phyloP scores from a whole-genome alignment of 2,888 invertebrate species.

The Sisyra terminalis region DNA sequence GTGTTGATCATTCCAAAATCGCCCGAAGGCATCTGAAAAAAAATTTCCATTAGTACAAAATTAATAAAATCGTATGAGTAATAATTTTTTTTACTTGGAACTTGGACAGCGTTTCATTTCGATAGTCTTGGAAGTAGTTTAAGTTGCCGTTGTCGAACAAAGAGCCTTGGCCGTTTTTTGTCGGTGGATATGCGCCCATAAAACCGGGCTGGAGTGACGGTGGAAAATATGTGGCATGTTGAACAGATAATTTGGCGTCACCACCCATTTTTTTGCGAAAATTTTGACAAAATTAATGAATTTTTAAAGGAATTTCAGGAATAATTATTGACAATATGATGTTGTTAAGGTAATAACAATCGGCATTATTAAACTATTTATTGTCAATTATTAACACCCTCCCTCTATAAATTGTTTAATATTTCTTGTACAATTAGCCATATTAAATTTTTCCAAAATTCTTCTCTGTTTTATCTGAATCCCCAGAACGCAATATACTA shows the following conservation, averaged over 20 bases:
- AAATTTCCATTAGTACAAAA: neutral
- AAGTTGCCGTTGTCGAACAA: slow-evolving; percentile 17
- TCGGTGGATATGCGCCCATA: slow-evolving; percentile 24
- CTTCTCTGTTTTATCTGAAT: too few species aligned
- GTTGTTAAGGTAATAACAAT: too few species aligned
- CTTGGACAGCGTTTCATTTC: slow-evolving; percentile 26
- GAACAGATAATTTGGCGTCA: slow-evolving; percentile 18
- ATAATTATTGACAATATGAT: too few species aligned
- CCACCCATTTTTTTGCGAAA: slow-evolving; percentile 10
- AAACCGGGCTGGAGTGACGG: slow-evolving; percentile 22
- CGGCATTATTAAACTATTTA: too few species aligned
- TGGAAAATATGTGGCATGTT: slow-evolving; percentile 23
- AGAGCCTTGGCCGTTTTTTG: slow-evolving; percentile 19
- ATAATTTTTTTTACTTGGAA: slow-evolving; percentile 20
- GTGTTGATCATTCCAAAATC: slow-evolving; percentile 25
- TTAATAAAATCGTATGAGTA: too few species aligned
- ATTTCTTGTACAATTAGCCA: too few species aligned
- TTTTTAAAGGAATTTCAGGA: too few species aligned
- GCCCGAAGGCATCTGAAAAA: slow-evolving; percentile 23
- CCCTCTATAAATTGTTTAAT: too few species aligned
- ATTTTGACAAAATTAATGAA: slow-evolving; percentile 5
- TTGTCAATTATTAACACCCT: too few species aligned
- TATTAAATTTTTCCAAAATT: too few species aligned
- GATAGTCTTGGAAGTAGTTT: slow-evolving; percentile 26
- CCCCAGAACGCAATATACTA: too few species aligned